phyloP scores from a whole-genome alignment of 1,140 invertebrate species.

The Ceratosolen fusciceps region DNA sequence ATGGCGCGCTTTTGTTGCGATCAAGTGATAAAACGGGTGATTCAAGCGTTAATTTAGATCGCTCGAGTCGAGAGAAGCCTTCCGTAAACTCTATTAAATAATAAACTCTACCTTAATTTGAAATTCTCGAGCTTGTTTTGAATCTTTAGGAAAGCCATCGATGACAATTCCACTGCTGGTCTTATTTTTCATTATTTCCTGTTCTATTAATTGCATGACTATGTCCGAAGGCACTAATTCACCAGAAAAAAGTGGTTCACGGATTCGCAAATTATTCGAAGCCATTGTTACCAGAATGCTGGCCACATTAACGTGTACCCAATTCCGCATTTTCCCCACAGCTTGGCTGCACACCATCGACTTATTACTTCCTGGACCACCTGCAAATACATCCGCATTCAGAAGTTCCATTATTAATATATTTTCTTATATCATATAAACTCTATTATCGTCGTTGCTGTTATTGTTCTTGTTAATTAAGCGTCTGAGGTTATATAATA shows the following conservation, averaged over 20 bases:
- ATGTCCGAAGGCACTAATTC: slow-evolving; percentile 83
- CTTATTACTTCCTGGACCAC: slow-evolving; percentile 87
- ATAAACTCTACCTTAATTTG: slow-evolving; percentile 88
- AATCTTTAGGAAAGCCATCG: slow-evolving; percentile 90
- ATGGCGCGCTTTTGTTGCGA: too few relatives aligned
- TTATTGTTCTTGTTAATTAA: too few relatives aligned
- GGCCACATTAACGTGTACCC: slow-evolving; percentile 84
- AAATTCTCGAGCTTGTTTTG: slow-evolving; percentile 87
- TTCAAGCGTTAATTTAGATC: too few relatives aligned
- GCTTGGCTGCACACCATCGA: slow-evolving; percentile 80
- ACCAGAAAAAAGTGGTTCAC: slow-evolving; percentile 83
- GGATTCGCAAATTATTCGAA: slow-evolving; percentile 72
- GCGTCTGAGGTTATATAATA: too few relatives aligned
- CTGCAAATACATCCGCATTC: slow-evolving; percentile 54
- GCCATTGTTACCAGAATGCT: slow-evolving; percentile 78
- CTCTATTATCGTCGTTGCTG: too few relatives aligned
- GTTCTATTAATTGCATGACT: slow-evolving; percentile 78
- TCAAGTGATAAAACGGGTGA: too few relatives aligned
- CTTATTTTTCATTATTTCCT: slow-evolving; percentile 73
- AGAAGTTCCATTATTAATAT: background rate
- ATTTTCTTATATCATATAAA: too few relatives aligned
- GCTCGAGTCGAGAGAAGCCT: too few relatives aligned
- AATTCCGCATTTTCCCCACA: slow-evolving; percentile 77
- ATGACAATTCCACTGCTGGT: slow-evolving; percentile 83
- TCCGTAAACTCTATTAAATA: too few relatives aligned